These are phyloP conservation scores for Ibidorhyncha struthersii DNA, from an alignment of 2,113 vertebrate genomes.

Conservation along the genomic window DNA sequence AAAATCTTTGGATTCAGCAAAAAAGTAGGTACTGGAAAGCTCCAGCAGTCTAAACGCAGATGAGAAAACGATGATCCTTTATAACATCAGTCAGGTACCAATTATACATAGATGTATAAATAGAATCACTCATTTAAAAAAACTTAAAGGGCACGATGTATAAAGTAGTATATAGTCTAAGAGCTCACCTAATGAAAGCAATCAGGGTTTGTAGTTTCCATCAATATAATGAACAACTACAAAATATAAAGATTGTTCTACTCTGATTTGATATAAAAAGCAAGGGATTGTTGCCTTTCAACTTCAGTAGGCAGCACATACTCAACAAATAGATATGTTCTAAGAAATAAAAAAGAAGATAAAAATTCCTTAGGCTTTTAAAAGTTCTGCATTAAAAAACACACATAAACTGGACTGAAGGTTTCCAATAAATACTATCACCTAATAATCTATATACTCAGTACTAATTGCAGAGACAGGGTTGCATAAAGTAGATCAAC, in stretches of 20 bases:
- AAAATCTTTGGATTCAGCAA: conserved; percentile 76
- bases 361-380: background rate
- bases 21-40: conserved; percentile 55
- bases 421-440: background rate
- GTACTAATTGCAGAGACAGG: background rate
- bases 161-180: background rate
- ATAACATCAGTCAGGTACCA: background rate
- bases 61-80: background rate
- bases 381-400: background rate
- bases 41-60: conserved; percentile 45
- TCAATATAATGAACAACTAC: conserved; percentile 62
- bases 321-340: background rate
- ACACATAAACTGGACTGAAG: background rate
- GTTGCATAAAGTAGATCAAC: fast-evolving
- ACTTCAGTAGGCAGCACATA: background rate
- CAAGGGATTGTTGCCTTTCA: conserved; percentile 19
- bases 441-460: background rate
- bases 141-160: background rate
- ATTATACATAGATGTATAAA: conserved; percentile 40
- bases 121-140: conserved; percentile 1
- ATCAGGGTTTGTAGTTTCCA: conserved; percentile 33
- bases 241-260: conserved; percentile 53
- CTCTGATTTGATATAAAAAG: conserved; percentile 37
- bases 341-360: background rate
- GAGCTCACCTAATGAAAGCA: conserved; percentile 25